These are phyloP conservation scores for Raja brachyura DNA, from an alignment of 2,113 vertebrate species.

Conservation along the genomic window DNA sequence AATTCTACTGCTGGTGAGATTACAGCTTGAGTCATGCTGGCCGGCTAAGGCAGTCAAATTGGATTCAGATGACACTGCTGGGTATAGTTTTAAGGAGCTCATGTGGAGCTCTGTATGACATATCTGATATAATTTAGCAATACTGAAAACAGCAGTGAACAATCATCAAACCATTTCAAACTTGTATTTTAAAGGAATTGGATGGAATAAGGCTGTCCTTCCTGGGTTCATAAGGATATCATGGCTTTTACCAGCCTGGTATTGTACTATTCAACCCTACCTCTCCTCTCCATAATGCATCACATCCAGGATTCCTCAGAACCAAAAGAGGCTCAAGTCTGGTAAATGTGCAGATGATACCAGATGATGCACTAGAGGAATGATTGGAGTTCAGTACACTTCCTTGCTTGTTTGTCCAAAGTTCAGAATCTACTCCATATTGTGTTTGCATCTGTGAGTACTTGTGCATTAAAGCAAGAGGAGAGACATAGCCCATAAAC, in stretches of 20 bases:
- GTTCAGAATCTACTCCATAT: neutral
- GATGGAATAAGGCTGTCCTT: neutral
- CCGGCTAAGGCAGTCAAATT: neutral
- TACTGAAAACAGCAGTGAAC: neutral
- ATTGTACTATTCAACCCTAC: neutral
- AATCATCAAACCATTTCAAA: neutral
- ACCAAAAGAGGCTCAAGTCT: neutral
- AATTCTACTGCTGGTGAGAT: neutral
- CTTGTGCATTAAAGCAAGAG: too few relatives aligned
- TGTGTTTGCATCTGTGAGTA: neutral
- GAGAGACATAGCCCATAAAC: neutral
- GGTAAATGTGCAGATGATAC: neutral
- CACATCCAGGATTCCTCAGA: neutral
- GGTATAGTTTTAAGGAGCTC: neutral
- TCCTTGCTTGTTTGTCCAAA: neutral
- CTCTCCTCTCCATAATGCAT: neutral
- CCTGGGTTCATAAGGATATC: too few relatives aligned
- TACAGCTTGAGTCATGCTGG: neutral
- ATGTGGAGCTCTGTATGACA: neutral
- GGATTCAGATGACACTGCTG: neutral
- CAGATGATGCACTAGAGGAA: neutral
- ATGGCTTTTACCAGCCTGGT: neutral
- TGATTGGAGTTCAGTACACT: neutral
- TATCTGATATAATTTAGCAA: neutral
- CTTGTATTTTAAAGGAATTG: neutral